Conservation (phyloP, 2,113 vertebrate genomes). For the Herpetotheres cachinnans region DNA sequence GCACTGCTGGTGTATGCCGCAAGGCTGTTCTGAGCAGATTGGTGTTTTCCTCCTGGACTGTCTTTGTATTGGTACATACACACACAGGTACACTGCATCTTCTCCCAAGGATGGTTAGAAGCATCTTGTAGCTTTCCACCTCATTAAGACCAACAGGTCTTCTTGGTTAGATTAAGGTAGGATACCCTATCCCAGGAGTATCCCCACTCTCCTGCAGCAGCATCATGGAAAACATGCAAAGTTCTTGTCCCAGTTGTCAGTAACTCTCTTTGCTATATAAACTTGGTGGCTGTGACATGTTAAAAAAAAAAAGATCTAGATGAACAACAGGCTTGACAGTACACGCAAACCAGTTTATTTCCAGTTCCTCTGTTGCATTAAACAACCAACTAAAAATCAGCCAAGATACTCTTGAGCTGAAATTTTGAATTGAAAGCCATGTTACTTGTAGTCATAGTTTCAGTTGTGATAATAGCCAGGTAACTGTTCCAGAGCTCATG, state of each 20-base stretch:
- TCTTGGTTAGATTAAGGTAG: neutral
- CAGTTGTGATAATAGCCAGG: neutral
- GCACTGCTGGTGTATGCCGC: neutral
- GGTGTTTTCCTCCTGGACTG: neutral
- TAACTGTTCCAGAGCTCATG: neutral
- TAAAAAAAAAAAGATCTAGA: neutral
- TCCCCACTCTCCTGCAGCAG: neutral
- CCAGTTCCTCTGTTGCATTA: neutral
- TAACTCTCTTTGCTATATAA: neutral
- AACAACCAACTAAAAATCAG: neutral
- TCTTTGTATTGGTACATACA: neutral
- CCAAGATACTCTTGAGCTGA: neutral
- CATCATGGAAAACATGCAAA: neutral
- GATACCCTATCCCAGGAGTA: neutral
- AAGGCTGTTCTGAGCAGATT: neutral
- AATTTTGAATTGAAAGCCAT: neutral
- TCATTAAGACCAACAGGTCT: neutral
- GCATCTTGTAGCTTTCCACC: neutral
- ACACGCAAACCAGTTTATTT: neutral
- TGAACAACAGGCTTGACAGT: neutral
- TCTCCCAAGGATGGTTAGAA: neutral
- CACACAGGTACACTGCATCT: neutral
- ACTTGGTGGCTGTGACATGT: neutral
- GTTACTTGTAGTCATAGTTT: neutral
- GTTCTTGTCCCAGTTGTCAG: neutral